Conservation (phyloP, 2,888 invertebrate genomes). For the Scaptomyza tumidula region DNA sequence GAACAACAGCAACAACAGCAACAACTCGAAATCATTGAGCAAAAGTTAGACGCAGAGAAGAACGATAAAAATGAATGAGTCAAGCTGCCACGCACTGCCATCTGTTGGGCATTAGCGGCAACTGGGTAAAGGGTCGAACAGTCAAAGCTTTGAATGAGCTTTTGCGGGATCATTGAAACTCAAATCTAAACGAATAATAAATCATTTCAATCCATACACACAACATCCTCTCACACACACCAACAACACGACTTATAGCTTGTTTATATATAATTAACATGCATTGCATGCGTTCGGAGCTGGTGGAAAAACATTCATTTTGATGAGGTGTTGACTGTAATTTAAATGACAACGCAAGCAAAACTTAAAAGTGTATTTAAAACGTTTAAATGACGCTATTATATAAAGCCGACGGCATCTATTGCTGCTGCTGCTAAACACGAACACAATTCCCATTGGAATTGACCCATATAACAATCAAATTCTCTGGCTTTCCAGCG, state of each 20-base stretch:
- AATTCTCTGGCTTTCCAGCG: slow-evolving; percentile 54
- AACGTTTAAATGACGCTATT: slow-evolving; percentile 38
- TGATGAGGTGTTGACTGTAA: slow-evolving; percentile 77
- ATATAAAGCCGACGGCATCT: slow-evolving; percentile 59
- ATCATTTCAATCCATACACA: slow-evolving; percentile 19
- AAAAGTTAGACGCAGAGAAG: slow-evolving; percentile 44
- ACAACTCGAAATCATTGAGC: slow-evolving; percentile 16
- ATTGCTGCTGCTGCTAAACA: slow-evolving; percentile 32
- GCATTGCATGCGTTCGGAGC: slow-evolving; percentile 47
- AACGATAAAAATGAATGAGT: slow-evolving; percentile 42
- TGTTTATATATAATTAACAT: slow-evolving; percentile 53
- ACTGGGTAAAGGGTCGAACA: slow-evolving; percentile 43
- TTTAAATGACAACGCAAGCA: slow-evolving; percentile 64
- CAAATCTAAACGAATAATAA: slow-evolving; percentile 38
- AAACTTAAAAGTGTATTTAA: slow-evolving; percentile 44
- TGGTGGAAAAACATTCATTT: slow-evolving; percentile 76
- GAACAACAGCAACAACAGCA: slow-evolving; percentile 6
- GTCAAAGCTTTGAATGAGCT: slow-evolving; percentile 59
- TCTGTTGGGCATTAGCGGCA: slow-evolving; percentile 65
- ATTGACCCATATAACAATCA: slow-evolving; percentile 82
- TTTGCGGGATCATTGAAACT: slow-evolving; percentile 54
- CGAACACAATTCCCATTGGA: slow-evolving; percentile 82
- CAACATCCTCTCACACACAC: slow-evolving; percentile 55
- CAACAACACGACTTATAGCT: neutral
- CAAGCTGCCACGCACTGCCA: slow-evolving; percentile 46